These are phyloP conservation scores for Syngnathoides biaculeatus DNA, from an alignment of 2,113 vertebrate species.

Conservation along the genomic window DNA sequence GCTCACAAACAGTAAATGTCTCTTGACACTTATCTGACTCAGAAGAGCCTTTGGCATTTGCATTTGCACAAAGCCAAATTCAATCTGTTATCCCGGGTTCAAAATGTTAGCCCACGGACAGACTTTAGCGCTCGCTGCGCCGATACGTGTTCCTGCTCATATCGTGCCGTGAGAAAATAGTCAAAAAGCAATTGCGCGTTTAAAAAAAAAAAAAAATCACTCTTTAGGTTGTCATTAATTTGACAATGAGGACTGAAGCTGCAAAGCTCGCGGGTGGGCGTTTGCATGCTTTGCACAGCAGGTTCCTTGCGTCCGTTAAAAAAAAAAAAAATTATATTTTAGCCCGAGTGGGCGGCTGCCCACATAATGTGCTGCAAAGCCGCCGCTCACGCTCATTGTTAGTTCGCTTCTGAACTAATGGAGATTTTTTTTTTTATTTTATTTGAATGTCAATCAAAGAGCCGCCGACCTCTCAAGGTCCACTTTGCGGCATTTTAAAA, in stretches of 20 bases:
- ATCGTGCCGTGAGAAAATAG: not conserved
- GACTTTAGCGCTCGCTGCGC: slow-evolving; percentile 9
- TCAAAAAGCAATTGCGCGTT: not conserved
- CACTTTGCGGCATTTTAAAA: slow-evolving; percentile 2
- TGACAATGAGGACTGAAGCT: slow-evolving; percentile 6
- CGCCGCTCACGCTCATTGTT: not conserved
- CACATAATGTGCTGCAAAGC: not conserved
- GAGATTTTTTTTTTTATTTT: not conserved
- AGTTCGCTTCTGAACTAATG: not conserved
- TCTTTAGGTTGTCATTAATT: not conserved
- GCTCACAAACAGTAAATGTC: slow-evolving; percentile 44
- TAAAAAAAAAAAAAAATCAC: not conserved
- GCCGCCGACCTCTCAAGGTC: slow-evolving; percentile 6
- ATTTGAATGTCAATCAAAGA: not conserved
- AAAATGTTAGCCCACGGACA: slow-evolving; percentile 26
- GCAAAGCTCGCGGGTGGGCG: not conserved
- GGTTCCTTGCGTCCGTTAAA: slow-evolving; percentile 40
- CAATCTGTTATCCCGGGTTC: slow-evolving; percentile 41
- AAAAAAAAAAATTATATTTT: slow-evolving; percentile 1
- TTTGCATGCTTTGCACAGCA: not conserved
- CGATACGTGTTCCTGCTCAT: not conserved
- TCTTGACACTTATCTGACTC: slow-evolving; percentile 49
- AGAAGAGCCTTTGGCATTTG: slow-evolving; percentile 48
- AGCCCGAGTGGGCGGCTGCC: slow-evolving; percentile 12
- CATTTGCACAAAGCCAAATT: slow-evolving; percentile 57